These are phyloP conservation scores for Cynopterus sphinx DNA, from an alignment of 2,797 vertebrate genomes.

Conservation along the genomic window DNA sequence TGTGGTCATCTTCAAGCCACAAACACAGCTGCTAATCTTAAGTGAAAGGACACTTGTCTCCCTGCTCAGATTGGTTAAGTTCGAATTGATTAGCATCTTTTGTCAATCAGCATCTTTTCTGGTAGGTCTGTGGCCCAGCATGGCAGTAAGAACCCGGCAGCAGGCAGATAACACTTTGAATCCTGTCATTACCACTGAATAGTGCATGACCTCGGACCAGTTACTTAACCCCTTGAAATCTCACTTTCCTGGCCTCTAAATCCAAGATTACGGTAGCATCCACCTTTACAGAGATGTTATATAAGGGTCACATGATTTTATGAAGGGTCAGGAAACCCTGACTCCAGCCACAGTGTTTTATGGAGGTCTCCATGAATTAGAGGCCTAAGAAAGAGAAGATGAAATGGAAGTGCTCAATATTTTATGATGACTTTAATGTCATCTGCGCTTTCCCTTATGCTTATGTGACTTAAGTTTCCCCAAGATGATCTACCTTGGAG, in stretches of 20 bases:
- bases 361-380: neutral
- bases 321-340: neutral
- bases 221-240: neutral
- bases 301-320: neutral
- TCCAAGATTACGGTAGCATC: neutral
- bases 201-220: neutral
- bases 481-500: neutral
- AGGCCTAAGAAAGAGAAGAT: neutral
- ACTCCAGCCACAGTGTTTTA: neutral
- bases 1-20: neutral
- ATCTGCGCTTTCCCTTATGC: neutral
- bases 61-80: neutral
- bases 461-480: neutral
- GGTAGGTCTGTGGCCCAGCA: neutral
- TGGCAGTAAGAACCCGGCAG: neutral
- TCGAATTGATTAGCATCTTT: neutral
- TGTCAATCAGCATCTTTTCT: neutral
- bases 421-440: neutral
- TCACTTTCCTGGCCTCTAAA: neutral
- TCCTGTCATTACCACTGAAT: neutral
- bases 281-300: neutral
- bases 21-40: neutral
- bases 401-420: neutral
- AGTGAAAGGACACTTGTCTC: neutral
- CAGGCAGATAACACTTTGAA: neutral